A percentile compares a stretch with the other conserved stretches of the same genome.
These are phyloP conservation scores for Drosophila guanche DNA, from an alignment of 1,140 invertebrate genomes.

Conservation along the genomic window DNA sequence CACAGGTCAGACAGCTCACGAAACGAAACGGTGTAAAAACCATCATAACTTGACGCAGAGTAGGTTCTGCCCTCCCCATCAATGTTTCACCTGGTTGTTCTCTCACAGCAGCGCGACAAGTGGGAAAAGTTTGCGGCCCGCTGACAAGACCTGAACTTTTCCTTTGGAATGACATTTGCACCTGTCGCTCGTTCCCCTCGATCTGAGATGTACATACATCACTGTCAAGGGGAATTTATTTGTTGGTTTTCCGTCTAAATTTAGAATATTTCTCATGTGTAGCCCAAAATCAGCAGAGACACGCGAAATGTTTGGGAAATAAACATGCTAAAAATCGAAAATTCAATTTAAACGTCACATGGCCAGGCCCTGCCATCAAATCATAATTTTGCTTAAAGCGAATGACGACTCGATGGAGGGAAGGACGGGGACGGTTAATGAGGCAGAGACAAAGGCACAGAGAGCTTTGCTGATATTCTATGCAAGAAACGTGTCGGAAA, in stretches of 20 bases:
- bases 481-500: conserved; percentile 69
- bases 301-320: conserved; percentile 25
- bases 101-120: conserved; percentile 44
- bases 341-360: conserved; percentile 70
- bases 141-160: conserved; percentile 50
- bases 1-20: background rate
- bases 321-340: conserved; percentile 55
- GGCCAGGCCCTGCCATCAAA: conserved; percentile 47
- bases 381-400: conserved; percentile 46
- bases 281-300: conserved; percentile 19
- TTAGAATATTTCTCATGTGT: conserved; percentile 38
- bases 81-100: too few relatives aligned
- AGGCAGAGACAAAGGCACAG: background rate
- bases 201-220: conserved; percentile 35
- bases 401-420: background rate
- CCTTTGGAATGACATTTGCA: conserved; percentile 59
- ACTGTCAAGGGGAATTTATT: conserved; percentile 36
- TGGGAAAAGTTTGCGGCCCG: conserved; percentile 48
- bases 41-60: conserved; percentile 1
- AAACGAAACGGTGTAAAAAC: too few relatives aligned
- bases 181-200: conserved; percentile 32
- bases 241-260: conserved; percentile 41
- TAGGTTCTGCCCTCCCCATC: background rate
- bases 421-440: background rate
- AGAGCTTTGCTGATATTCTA: conserved; percentile 53